These are phyloP conservation scores for Acomys russatus DNA, from an alignment of 2,797 vertebrate species.

Conservation along the genomic window DNA sequence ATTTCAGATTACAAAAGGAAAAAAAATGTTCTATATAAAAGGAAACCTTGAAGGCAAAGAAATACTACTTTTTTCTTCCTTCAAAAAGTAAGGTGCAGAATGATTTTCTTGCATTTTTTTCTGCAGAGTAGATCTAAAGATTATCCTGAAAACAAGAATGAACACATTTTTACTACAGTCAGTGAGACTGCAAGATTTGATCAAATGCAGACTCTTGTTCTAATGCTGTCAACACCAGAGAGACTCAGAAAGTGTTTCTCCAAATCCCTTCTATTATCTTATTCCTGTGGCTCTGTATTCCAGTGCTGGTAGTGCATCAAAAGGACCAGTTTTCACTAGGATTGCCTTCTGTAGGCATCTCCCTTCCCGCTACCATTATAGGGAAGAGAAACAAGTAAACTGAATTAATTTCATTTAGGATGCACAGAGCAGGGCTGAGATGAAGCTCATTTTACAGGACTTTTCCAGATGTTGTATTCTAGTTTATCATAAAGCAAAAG, in stretches of 20 bases:
- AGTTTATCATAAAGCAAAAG: slow-evolving; percentile 56
- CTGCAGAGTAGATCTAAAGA: slow-evolving; percentile 84
- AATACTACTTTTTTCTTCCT: slow-evolving; percentile 54
- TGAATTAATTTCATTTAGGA: slow-evolving; percentile 47
- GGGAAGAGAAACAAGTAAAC: not conserved
- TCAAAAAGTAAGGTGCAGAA: slow-evolving; percentile 72
- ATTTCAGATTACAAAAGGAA: slow-evolving; percentile 71
- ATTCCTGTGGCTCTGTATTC: slow-evolving; percentile 75
- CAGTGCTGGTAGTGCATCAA: slow-evolving; percentile 14
- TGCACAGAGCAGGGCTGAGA: not conserved
- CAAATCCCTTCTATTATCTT: slow-evolving; percentile 60
- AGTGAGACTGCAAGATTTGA: slow-evolving; percentile 78
- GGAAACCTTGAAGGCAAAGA: slow-evolving; percentile 78
- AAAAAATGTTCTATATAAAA: not conserved
- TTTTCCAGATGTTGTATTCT: slow-evolving; percentile 55
- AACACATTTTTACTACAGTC: slow-evolving; percentile 82
- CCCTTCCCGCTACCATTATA: slow-evolving; percentile 52
- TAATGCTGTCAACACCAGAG: slow-evolving; percentile 83
- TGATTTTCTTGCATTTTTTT: slow-evolving; percentile 81
- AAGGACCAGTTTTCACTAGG: slow-evolving; percentile 40
- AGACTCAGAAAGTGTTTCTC: slow-evolving; percentile 73
- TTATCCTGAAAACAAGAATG: slow-evolving; percentile 84
- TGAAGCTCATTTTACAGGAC: not conserved
- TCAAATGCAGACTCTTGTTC: slow-evolving; percentile 69
- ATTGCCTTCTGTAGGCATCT: slow-evolving; percentile 8